phyloP scores from a whole-genome alignment of 2,113 vertebrate species.

The Geothlypis trichas region DNA sequence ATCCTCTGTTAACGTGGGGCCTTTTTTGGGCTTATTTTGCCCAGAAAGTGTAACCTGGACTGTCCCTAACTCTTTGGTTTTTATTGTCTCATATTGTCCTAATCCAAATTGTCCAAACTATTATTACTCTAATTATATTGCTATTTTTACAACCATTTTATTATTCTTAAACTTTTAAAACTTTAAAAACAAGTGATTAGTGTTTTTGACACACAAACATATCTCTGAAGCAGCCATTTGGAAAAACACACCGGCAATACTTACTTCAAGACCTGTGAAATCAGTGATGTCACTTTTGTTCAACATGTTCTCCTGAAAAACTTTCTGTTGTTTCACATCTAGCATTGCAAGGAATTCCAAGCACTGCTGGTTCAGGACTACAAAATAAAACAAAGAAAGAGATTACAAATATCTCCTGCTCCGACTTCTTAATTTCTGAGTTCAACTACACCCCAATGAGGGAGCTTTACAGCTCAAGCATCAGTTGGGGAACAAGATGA shows the following conservation, averaged over 20 bases:
- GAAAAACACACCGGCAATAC: not conserved
- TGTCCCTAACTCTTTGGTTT: too few species aligned
- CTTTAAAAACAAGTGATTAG: too few species aligned
- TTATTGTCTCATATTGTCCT: too few species aligned
- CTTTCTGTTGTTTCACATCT: slow-evolving; percentile 79
- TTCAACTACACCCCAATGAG: not conserved
- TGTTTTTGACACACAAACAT: not conserved
- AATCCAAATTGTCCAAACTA: too few species aligned
- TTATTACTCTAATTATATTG: too few species aligned
- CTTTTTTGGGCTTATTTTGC: too few species aligned
- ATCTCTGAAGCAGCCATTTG: not conserved
- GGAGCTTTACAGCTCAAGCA: not conserved
- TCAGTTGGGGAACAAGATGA: not conserved
- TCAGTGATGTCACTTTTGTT: slow-evolving; percentile 67
- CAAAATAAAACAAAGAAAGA: not conserved
- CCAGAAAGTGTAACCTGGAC: too few species aligned
- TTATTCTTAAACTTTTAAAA: too few species aligned
- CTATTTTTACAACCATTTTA: too few species aligned
- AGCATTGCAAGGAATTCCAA: slow-evolving; percentile 85
- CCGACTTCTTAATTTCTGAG: not conserved
- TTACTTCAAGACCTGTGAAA: slow-evolving; percentile 82
- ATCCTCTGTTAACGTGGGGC: too few species aligned
- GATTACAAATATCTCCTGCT: not conserved
- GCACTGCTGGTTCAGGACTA: slow-evolving; percentile 82
- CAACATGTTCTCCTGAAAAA: slow-evolving; percentile 69